Conservation (phyloP, 2,113 vertebrate species). For the Pachycephala philippinensis region DNA sequence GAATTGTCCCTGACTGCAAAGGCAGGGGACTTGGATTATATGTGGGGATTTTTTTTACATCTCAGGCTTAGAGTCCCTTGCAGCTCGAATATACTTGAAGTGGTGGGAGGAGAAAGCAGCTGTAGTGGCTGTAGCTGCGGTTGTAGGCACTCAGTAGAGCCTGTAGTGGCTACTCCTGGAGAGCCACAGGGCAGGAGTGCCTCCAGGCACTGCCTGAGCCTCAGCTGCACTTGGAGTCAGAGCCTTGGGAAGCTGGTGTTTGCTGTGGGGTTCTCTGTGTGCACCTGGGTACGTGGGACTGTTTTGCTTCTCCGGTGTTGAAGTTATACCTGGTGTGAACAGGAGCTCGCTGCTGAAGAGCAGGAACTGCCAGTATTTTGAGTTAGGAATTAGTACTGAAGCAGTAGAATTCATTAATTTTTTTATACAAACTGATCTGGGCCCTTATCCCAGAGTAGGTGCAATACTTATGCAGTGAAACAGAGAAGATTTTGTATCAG, state of each 20-base stretch:
- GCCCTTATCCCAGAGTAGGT: not conserved
- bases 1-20: not conserved
- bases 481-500: not conserved
- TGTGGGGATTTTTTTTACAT: not conserved
- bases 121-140: not conserved
- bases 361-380: not conserved
- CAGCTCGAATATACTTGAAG: rapidly evolving
- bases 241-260: not conserved
- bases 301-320: not conserved
- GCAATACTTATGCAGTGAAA: not conserved
- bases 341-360: not conserved
- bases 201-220: not conserved
- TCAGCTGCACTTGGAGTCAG: not conserved
- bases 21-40: not conserved
- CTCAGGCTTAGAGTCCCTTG: not conserved
- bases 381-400: not conserved
- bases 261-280: not conserved
- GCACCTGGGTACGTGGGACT: rapidly evolving
- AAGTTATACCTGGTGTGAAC: not conserved
- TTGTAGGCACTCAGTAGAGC: not conserved
- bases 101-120: not conserved
- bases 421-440: not conserved
- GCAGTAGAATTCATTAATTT: not conserved
- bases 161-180: rapidly evolving
- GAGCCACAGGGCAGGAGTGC: not conserved